These are phyloP conservation scores for Microplitis mediator DNA, from an alignment of 1,140 invertebrate genomes.

Conservation along the genomic window DNA sequence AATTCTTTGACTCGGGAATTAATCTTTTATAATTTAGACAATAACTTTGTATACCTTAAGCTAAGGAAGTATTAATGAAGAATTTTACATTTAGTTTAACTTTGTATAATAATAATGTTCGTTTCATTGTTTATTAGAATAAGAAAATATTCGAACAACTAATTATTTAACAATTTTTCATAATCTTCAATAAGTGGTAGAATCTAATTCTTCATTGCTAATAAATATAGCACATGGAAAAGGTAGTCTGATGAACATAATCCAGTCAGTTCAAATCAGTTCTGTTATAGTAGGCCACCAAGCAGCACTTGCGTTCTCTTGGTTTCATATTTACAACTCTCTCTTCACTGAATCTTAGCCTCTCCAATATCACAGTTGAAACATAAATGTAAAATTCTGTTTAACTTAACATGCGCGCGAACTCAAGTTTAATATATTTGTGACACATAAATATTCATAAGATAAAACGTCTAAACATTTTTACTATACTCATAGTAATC, in stretches of 20 bases:
- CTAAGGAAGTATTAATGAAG: too few species aligned
- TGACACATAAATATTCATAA: background rate
- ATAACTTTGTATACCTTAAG: too few species aligned
- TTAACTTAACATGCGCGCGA: background rate
- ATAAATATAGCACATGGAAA: too few species aligned
- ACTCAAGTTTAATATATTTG: background rate
- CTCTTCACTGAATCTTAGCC: slow-evolving; percentile 43
- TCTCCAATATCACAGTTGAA: slow-evolving; percentile 11
- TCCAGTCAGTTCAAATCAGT: slow-evolving; percentile 56
- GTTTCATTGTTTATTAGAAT: too few species aligned
- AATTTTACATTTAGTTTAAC: too few species aligned
- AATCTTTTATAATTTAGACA: too few species aligned
- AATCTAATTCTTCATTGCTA: too few species aligned
- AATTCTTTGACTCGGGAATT: too few species aligned
- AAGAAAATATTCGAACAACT: too few species aligned
- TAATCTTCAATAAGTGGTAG: too few species aligned
- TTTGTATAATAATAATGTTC: too few species aligned
- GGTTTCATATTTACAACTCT: slow-evolving; percentile 42
- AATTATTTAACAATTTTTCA: too few species aligned
- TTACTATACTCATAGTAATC: background rate
- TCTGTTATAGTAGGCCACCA: slow-evolving; percentile 64
- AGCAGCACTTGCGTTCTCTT: slow-evolving; percentile 40
- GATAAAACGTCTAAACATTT: background rate
- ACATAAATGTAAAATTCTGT: slow-evolving; percentile 6
- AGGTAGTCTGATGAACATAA: background rate